Evolutionary conservation across 2,888 invertebrate genomes (phyloP), one percentile per base, ranked within the genome.

Genomic region (Clistopyga incitator): DNA sequence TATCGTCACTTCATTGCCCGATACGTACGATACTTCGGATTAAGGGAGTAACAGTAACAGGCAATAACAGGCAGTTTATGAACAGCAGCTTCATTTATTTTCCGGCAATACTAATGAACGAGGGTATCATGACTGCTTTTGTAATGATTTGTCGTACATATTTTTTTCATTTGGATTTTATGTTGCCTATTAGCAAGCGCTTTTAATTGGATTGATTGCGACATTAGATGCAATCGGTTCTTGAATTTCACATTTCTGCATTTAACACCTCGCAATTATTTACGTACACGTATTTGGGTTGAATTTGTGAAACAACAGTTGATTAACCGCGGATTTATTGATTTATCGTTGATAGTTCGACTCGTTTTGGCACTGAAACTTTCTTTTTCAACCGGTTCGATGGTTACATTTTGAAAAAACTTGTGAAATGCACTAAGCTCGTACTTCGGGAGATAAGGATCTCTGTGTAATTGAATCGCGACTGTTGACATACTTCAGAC

Each of bases 141-240:
- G 18, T 70, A 25, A 20, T 54, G 29, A 15, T 50, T 50, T 50
- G 50, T 25, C 25, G 20, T 50, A 38, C 10, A 38, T 11, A 4
- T 68, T 34, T 34, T 50, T 38, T 47, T 47, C 3, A 20, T 45
- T 68, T 11, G 38, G 54, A 68, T 52, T 64, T 47, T 61, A 56
- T 52, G 47, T 47, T 56, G 52, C 23, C 61, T 64, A 64, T 38
- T 78, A 2, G 61, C 54, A 11, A 18, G 34, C 23, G 11, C 75
- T 34, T 71, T 47, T 59, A n/a, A 78, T 71, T 54, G 56, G 76
- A 82, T 79, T 61, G 50, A 67, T 59, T 10, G 67, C 6, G 6
- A 25, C 29, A 38, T 77, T 50, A 72, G 50, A 23, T 8, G 11
- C 6, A 25, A 23, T 50, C 61, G 4, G 20, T 3, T 10, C n/a